Evolutionary conservation across 2,888 invertebrate genomes (phyloP), one percentile per base, ranked within the genome.

Genomic region (Archips crataeganus): DNA sequence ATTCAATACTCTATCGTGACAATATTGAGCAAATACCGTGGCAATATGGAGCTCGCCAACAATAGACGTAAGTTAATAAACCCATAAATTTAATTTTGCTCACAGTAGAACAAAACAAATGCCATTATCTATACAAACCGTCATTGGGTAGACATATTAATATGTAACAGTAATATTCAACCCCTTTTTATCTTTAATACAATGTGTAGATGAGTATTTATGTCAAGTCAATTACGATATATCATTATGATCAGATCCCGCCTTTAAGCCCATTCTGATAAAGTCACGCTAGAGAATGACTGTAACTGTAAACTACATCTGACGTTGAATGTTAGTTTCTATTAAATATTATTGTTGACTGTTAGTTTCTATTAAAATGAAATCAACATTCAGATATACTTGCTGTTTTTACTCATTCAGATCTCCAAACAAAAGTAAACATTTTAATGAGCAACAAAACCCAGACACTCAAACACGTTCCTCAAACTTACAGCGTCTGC

Each of bases 391-490:
- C 4, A 2, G 32, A 57, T 32, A 57, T 57, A n/a, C 32, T 32
- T 10, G 57, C 10, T 8, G 39, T 9, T 32, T 57, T 32, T 57
- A 32, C 39, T 36, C n/a, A 60, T n/a, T 36, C 13, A 60, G 8
- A 6, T 6, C 8, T 13, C 39, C 60, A n/a, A n/a, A 39, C 34
- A n/a, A 39, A 61, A 62, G 45, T 11, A 42, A 61, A 61, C 63
- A 64, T 67, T 65, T 66, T 45, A 66, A 72, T 45, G 61, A 67
- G 61, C 67, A 54, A 13, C 23, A 65, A 60, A 39, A 54, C 62
- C 62, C 67, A 61, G 51, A 54, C 60, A 61, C 66, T 66, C 60
- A 61, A 66, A 51, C 54, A 67, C 71, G 67, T 67, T 61, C 62
- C 62, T 63, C 47, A 62, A 67, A 67, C 54, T 67, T 62, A 23